Conservation (phyloP, 2,113 vertebrate species). For the Xiphophorus couchianus region DNA sequence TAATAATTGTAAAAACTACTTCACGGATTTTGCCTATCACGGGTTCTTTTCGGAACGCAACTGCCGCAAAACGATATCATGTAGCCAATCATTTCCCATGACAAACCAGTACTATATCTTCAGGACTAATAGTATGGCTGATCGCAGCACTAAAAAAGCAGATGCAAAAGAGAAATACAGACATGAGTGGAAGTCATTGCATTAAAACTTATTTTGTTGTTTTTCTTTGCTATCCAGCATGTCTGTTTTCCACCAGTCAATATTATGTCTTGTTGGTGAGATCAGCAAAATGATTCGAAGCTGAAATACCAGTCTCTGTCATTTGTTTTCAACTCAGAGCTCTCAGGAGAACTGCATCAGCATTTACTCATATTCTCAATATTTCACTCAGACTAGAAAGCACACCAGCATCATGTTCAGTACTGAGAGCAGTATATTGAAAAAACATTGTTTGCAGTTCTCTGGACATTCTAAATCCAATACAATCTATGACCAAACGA, state of each 20-base stretch:
- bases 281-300: neutral
- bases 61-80: neutral
- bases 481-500: conserved; percentile 20
- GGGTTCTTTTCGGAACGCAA: no score
- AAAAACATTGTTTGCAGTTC: neutral
- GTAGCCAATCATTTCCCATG: neutral
- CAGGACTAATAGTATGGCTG: neutral
- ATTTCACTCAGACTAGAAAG: neutral
- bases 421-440: conserved; percentile 5
- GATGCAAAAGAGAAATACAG: no score
- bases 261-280: neutral
- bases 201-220: no score
- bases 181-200: no score
- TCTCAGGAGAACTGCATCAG: neutral
- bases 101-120: neutral
- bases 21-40: no score
- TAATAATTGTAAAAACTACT: no score
- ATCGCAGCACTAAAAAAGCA: neutral
- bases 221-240: no score
- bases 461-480: conserved; percentile 25
- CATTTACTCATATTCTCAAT: neutral
- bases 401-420: neutral
- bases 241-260: neutral
- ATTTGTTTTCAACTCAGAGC: neutral
- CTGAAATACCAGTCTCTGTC: neutral